These are phyloP conservation scores for Botia kubotai DNA, from an alignment of 2,797 vertebrate species.

Conservation along the genomic window DNA sequence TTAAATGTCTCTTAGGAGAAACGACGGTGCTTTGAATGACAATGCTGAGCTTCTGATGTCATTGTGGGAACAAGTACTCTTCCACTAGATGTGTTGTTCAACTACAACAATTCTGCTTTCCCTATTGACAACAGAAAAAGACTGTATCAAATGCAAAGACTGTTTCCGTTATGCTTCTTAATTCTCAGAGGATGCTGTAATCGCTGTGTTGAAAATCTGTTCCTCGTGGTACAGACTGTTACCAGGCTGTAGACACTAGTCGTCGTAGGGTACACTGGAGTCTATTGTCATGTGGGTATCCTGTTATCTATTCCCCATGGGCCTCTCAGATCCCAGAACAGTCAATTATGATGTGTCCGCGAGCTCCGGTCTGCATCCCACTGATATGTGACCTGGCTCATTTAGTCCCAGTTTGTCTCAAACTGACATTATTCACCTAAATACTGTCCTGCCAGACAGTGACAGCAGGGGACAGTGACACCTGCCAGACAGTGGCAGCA, in stretches of 20 bases:
- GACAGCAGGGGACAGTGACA: conserved; percentile 10
- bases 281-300: conserved; percentile 34
- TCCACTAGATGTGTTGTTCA: not conserved
- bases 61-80: not conserved
- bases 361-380: conserved; percentile 45
- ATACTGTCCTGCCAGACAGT: conserved; percentile 22
- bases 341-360: conserved; percentile 51
- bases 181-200: conserved; percentile 3
- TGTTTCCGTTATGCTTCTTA: not conserved
- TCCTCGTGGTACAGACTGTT: not conserved
- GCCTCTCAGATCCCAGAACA: conserved; percentile 43
- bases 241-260: conserved; percentile 11
- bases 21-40: not conserved
- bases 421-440: conserved; percentile 34
- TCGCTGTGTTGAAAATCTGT: not conserved
- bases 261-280: not conserved
- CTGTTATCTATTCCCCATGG: conserved; percentile 24
- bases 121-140: not conserved
- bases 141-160: not conserved
- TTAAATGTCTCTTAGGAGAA: not conserved
- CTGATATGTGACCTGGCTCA: conserved; percentile 32
- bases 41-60: not conserved
- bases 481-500: not conserved
- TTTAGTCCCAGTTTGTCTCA: conserved; percentile 40
- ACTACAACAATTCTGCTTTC: not conserved